Conservation (phyloP, 2,888 invertebrate species). For the Drosophila prostipennis region DNA sequence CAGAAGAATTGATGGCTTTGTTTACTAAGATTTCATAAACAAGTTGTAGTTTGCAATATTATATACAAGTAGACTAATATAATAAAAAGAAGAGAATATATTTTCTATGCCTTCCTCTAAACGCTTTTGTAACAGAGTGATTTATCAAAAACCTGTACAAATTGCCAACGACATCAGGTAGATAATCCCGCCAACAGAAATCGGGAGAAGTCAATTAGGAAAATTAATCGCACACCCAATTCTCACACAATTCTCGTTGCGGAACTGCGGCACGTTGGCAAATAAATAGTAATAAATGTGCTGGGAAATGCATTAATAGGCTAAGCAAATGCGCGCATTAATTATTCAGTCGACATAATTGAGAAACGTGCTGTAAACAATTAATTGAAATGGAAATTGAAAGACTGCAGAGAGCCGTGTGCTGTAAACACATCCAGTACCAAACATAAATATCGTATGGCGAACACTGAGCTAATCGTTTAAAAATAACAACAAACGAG, state of each 20-base stretch:
- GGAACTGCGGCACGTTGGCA: constrained; percentile 63
- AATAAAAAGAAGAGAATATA: too few species aligned
- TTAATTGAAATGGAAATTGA: constrained; percentile 12
- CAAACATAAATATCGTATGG: constrained; percentile 42
- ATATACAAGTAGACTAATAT: too few species aligned
- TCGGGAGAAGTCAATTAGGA: constrained; percentile 51
- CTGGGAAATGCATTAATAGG: constrained; percentile 61
- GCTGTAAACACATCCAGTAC: constrained; percentile 44
- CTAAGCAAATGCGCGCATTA: constrained; percentile 51
- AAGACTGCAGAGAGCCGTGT: constrained; percentile 28
- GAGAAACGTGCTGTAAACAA: constrained; percentile 63
- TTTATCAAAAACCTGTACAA: constrained; percentile 3
- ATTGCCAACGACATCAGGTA: constrained; percentile 1
- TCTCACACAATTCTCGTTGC: constrained; percentile 38
- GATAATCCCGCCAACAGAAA: constrained; percentile 7
- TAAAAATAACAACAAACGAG: constrained; percentile 39
- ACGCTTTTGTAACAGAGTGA: not conserved
- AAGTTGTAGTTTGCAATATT: not conserved
- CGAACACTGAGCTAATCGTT: constrained; percentile 49
- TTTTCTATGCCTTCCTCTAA: too few species aligned
- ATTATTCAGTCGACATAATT: constrained; percentile 56
- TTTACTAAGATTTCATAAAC: not conserved
- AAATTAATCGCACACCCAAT: constrained; percentile 53
- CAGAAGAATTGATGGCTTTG: not conserved
- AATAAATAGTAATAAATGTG: constrained; percentile 69